Conservation (phyloP, 2,888 invertebrate species). For the Ashinkailepas kermadecensis region DNA sequence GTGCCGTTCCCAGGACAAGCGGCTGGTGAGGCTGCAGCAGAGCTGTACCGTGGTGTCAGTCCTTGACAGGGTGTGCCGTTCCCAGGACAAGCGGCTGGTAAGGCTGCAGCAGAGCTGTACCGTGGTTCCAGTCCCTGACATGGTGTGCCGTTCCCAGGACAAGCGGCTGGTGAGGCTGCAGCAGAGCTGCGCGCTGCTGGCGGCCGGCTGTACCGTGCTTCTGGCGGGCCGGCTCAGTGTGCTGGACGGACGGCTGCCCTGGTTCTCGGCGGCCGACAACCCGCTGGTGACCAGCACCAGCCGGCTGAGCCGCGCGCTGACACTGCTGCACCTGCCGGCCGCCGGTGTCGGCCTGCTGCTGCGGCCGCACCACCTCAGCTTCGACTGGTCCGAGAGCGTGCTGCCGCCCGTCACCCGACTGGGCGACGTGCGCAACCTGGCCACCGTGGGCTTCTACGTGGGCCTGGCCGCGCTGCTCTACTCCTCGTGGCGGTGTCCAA, state of each 20-base stretch:
- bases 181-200: neutral
- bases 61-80: too few species aligned
- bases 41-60: too few species aligned
- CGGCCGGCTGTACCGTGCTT: constrained; percentile 48
- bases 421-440: constrained; percentile 62
- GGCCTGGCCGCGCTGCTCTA: constrained; percentile 55
- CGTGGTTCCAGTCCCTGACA: neutral
- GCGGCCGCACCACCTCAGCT: constrained; percentile 79
- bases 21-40: too few species aligned
- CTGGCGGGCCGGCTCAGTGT: constrained; percentile 68
- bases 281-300: constrained; percentile 81
- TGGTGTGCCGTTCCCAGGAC: neutral
- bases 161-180: constrained; percentile 9
- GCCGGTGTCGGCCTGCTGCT: constrained; percentile 81
- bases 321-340: constrained; percentile 84
- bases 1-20: too few species aligned
- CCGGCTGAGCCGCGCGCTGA: constrained; percentile 70
- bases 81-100: too few species aligned
- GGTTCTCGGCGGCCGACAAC: constrained; percentile 91
- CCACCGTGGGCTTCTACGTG: constrained; percentile 54
- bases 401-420: constrained; percentile 73
- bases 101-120: too few species aligned
- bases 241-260: constrained; percentile 53
- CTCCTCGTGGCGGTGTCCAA: constrained; percentile 6
- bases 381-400: constrained; percentile 99